These are phyloP conservation scores for Natrix natrix DNA, from an alignment of 2,797 vertebrate species.

Conservation along the genomic window DNA sequence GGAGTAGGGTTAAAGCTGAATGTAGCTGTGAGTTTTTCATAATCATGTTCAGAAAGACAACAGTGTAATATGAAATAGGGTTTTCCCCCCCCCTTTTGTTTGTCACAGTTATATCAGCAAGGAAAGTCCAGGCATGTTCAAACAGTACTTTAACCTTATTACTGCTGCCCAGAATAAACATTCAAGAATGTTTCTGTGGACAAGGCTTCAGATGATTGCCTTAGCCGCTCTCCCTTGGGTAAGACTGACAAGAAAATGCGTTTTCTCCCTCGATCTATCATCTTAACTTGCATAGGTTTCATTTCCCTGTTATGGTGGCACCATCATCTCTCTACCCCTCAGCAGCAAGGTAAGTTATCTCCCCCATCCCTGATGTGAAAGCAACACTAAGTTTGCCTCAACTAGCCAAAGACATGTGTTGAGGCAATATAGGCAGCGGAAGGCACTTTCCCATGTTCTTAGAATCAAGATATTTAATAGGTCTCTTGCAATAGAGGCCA, in stretches of 20 bases:
- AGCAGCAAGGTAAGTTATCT: conserved; percentile 36
- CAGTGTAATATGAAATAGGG: background rate
- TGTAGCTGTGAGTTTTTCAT: background rate
- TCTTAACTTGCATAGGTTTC: background rate
- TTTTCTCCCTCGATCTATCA: conserved; percentile 30
- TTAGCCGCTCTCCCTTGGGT: accelerated
- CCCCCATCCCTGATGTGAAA: background rate
- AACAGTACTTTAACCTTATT: conserved; percentile 63
- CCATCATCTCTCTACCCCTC: accelerated
- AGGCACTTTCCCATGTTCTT: background rate
- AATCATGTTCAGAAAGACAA: background rate
- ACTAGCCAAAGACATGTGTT: background rate
- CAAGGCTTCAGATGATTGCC: background rate
- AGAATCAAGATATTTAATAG: background rate
- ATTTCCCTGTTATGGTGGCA: conserved; percentile 34
- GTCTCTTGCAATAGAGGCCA: background rate
- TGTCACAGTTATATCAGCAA: background rate
- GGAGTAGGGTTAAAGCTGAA: background rate
- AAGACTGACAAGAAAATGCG: conserved; percentile 33
- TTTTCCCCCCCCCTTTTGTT: background rate
- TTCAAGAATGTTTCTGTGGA: conserved; percentile 1
- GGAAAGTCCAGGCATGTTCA: conserved; percentile 30
- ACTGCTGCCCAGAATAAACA: conserved; percentile 49
- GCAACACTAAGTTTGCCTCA: background rate
- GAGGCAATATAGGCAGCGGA: background rate